These are phyloP conservation scores for Camarhynchus parvulus DNA, from an alignment of 2,113 vertebrate genomes.

Conservation along the genomic window DNA sequence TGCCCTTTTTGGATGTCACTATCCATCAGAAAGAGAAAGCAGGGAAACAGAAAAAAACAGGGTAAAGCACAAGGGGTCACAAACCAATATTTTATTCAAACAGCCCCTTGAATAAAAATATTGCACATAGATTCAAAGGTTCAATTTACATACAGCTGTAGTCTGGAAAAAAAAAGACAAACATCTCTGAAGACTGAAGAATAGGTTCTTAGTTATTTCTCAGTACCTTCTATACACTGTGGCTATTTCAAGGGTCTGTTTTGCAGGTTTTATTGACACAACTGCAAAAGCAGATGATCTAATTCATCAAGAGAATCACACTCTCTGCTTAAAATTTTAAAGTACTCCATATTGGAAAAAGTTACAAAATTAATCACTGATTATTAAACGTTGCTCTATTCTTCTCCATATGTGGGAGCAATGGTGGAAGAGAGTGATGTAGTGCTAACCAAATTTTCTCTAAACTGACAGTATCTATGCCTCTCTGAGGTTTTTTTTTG, in stretches of 20 bases:
- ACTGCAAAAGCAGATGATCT: not conserved
- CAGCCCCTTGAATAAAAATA: slow-evolving; percentile 87
- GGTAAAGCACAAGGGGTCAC: slow-evolving; percentile 84
- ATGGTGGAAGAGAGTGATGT: not conserved
- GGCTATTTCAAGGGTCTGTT: slow-evolving; percentile 74
- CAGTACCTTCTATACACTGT: slow-evolving; percentile 63
- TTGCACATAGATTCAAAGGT: slow-evolving; percentile 82
- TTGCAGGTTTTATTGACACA: not conserved
- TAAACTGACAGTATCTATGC: not conserved
- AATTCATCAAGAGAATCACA: slow-evolving; percentile 13
- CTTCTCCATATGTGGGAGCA: not conserved
- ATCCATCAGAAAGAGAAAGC: slow-evolving; percentile 86
- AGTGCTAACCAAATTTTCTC: not conserved
- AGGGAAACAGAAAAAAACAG: slow-evolving; percentile 84
- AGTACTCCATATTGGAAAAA: not conserved
- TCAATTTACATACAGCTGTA: slow-evolving; percentile 75
- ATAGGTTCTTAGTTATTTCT: slow-evolving; percentile 32
- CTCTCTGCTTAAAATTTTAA: not conserved
- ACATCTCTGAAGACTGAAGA: slow-evolving; percentile 66
- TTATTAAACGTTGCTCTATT: slow-evolving; percentile 38
- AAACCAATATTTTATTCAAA: slow-evolving; percentile 89
- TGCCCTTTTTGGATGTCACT: slow-evolving; percentile 84
- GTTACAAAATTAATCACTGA: not conserved
- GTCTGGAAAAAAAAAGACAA: slow-evolving; percentile 71
- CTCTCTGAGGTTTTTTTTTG: not conserved